Evolutionary conservation across 2,113 vertebrate species (phyloP).

Genomic region (Thalassoma bifasciatum): DNA sequence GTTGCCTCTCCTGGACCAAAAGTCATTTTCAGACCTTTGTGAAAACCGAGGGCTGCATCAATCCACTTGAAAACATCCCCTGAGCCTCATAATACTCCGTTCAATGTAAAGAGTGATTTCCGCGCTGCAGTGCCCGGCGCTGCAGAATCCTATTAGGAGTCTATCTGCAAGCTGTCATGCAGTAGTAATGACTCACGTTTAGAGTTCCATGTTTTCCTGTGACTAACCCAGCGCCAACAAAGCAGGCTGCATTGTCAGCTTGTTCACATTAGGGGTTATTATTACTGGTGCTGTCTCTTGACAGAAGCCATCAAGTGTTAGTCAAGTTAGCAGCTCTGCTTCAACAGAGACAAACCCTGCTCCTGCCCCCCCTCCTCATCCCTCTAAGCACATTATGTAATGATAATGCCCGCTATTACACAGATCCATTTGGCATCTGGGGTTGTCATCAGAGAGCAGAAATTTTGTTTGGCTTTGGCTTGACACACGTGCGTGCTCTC

Average conservation of each 20-base stretch:
- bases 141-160: constrained; percentile 75
- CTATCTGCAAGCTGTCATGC: constrained; percentile 74
- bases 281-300: constrained; percentile 41
- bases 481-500: constrained; percentile 7
- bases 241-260: constrained; percentile 40
- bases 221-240: constrained; percentile 47
- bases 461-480: constrained; percentile 46
- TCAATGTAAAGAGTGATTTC: constrained; percentile 66
- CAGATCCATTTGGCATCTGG: constrained; percentile 55
- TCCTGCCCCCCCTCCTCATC: constrained; percentile 33
- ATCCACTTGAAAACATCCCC: constrained; percentile 43
- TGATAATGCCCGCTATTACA: constrained; percentile 68
- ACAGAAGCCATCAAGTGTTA: constrained; percentile 29
- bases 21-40: constrained; percentile 45
- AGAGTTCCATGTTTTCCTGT: constrained; percentile 47
- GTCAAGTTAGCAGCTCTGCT: constrained; percentile 53
- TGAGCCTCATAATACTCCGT: constrained; percentile 40
- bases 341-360: constrained; percentile 51
- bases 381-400: constrained; percentile 71
- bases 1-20: constrained; percentile 44
- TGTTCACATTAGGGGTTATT: constrained; percentile 55
- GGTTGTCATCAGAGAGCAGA: constrained; percentile 43
- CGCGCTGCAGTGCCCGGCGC: constrained; percentile 47
- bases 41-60: constrained; percentile 22
- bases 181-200: constrained; percentile 69